Percentiles rank a stretch among this genome's conserved stretches.
Conservation (phyloP, 30 jellyfish, hydroid and myxozoan genomes). For the Turritopsis dohrnii region DNA sequence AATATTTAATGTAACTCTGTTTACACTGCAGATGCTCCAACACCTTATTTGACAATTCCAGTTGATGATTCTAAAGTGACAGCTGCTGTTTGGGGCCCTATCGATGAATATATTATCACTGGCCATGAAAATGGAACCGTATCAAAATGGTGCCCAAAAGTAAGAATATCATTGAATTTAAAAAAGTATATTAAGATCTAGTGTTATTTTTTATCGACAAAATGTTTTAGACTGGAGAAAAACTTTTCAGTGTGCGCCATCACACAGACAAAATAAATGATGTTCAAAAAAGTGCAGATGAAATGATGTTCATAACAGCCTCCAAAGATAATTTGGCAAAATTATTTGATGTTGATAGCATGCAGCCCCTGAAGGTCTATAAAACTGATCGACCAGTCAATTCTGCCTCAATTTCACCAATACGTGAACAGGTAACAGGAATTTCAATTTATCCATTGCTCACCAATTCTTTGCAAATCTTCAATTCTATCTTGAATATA, state of each 20-base stretch:
- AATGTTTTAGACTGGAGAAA: slow-evolving; percentile 66
- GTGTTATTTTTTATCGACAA: neutral
- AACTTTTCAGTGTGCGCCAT: slow-evolving; percentile 30
- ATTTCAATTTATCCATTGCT: neutral
- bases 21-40: neutral
- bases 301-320: slow-evolving; percentile 77
- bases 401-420: slow-evolving; percentile 90
- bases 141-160: slow-evolving; percentile 82
- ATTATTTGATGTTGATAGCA: slow-evolving; percentile 64
- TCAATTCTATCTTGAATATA: neutral
- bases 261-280: slow-evolving; percentile 70
- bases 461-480: neutral
- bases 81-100: slow-evolving; percentile 96
- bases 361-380: slow-evolving; percentile 56
- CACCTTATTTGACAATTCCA: slow-evolving; percentile 64
- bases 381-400: slow-evolving; percentile 95
- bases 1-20: neutral
- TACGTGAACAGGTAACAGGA: slow-evolving; percentile 75
- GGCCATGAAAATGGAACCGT: slow-evolving; percentile 87
- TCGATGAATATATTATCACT: slow-evolving; percentile 66
- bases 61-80: slow-evolving; percentile 76
- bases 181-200: no score
- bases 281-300: slow-evolving; percentile 78
- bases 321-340: slow-evolving; percentile 79
- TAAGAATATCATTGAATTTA: no score